Percentiles rank a stretch among this genome's conserved stretches.
Conservation (phyloP, 2,113 vertebrate genomes). For the Gnathonemus echidnorhynchus region DNA sequence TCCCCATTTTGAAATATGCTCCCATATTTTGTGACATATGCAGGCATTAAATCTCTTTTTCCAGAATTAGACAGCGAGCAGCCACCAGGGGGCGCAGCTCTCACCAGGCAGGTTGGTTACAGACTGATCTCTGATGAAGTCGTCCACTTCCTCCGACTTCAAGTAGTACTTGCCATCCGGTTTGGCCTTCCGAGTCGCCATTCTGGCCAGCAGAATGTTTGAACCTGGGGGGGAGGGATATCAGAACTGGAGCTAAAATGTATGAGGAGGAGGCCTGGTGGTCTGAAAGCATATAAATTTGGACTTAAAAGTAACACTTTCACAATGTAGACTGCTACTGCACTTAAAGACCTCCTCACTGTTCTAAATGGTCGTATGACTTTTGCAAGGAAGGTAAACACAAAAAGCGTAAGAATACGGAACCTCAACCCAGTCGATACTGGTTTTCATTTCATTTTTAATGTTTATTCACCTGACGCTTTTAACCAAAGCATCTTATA, state of each 20-base stretch:
- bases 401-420: not conserved
- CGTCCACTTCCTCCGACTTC: slow-evolving; percentile 86
- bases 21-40: not conserved
- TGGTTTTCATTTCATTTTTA: not conserved
- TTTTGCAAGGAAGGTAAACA: not conserved
- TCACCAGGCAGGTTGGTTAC: slow-evolving; percentile 89
- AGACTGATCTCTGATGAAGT: slow-evolving; percentile 86
- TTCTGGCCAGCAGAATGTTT: slow-evolving; percentile 93
- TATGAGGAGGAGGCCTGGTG: not conserved
- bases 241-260: not conserved
- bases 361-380: not conserved
- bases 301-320: not conserved
- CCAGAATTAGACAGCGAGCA: not conserved
- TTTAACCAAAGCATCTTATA: no score
- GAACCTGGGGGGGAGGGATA: slow-evolving; percentile 59
- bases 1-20: not conserved
- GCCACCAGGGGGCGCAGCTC: slow-evolving; percentile 31
- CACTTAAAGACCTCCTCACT: not conserved
- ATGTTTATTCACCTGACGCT: not conserved
- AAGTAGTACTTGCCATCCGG: slow-evolving; percentile 88
- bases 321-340: not conserved
- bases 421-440: not conserved
- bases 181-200: slow-evolving; percentile 91
- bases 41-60: not conserved
- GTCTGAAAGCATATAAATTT: not conserved